A percentile compares a stretch with the other conserved stretches of the same genome.
phyloP scores from a whole-genome alignment of 2,113 vertebrate genomes.

The Erinaceus europaeus region DNA sequence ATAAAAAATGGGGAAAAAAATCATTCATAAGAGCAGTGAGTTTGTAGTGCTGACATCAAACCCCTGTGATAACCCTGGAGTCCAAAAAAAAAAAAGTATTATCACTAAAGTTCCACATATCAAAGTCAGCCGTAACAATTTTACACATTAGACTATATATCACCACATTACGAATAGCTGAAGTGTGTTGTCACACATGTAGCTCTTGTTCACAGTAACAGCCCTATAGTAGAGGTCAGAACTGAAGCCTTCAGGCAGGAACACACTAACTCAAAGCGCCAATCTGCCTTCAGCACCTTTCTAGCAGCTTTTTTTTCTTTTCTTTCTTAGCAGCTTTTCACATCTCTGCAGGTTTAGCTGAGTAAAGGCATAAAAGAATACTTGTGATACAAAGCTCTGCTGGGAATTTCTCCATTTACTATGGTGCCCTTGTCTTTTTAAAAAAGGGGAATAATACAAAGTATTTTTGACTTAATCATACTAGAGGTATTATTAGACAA shows the following conservation, averaged over 20 bases:
- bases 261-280: neutral
- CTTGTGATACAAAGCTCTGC: neutral
- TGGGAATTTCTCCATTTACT: neutral
- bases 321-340: no score
- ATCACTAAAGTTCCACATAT: conserved; percentile 45
- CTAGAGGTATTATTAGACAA: neutral
- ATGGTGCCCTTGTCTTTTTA: neutral
- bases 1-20: no score
- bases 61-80: no score
- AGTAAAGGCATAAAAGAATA: conserved; percentile 6
- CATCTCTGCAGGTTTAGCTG: neutral
- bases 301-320: neutral
- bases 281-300: neutral
- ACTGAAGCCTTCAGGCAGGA: conserved; percentile 25
- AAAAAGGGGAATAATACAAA: conserved; percentile 29
- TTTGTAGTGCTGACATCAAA: no score
- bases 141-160: conserved; percentile 62
- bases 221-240: conserved; percentile 50
- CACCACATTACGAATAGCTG: conserved; percentile 60
- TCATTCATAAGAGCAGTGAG: no score
- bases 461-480: neutral
- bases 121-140: conserved; percentile 54
- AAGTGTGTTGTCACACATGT: conserved; percentile 46
- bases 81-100: conserved; percentile 31
- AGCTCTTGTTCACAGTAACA: conserved; percentile 46